phyloP scores from a whole-genome alignment of 1,140 invertebrate species.

The Danaus melanippus region DNA sequence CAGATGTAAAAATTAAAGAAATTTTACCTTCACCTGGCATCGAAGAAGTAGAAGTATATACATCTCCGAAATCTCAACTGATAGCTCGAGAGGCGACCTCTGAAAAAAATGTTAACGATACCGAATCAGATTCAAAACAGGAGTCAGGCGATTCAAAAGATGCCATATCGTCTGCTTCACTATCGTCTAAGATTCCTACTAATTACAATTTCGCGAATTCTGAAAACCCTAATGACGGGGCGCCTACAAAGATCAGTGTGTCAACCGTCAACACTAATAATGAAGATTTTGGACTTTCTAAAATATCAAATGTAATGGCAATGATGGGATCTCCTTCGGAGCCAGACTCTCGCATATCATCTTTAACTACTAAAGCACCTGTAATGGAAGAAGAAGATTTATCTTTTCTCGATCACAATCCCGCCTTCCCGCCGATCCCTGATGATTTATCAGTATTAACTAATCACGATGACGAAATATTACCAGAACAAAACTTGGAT shows the following conservation, averaged over 20 bases:
- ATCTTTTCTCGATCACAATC: constrained; percentile 52
- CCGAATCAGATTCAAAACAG: constrained; percentile 16
- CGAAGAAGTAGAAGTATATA: constrained; percentile 46
- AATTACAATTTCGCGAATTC: constrained; percentile 9
- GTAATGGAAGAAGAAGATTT: constrained; percentile 56
- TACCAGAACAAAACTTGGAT: constrained; percentile 46
- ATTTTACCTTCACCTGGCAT: constrained; percentile 53
- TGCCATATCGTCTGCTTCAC: constrained; percentile 8
- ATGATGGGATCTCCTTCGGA: constrained; percentile 33
- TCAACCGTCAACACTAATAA: constrained; percentile 47
- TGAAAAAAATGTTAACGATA: constrained; percentile 26
- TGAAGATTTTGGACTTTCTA: constrained; percentile 41
- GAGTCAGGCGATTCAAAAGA: constrained; percentile 20
- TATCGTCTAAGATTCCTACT: constrained; percentile 16
- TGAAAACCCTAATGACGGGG: constrained; percentile 26
- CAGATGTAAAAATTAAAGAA: constrained; percentile 66
- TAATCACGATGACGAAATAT: constrained; percentile 56
- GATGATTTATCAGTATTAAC: constrained; percentile 53
- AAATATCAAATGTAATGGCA: constrained; percentile 32
- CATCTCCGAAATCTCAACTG: constrained; percentile 60
- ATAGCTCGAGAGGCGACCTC: constrained; percentile 57
- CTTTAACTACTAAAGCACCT: constrained; percentile 43
- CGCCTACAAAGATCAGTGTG: constrained; percentile 53
- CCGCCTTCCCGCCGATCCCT: constrained; percentile 59
- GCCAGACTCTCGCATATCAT: constrained; percentile 18